Base-by-base conservation (phyloP, 1,140 invertebrate species). In the Drosophila aff. region DNA sequence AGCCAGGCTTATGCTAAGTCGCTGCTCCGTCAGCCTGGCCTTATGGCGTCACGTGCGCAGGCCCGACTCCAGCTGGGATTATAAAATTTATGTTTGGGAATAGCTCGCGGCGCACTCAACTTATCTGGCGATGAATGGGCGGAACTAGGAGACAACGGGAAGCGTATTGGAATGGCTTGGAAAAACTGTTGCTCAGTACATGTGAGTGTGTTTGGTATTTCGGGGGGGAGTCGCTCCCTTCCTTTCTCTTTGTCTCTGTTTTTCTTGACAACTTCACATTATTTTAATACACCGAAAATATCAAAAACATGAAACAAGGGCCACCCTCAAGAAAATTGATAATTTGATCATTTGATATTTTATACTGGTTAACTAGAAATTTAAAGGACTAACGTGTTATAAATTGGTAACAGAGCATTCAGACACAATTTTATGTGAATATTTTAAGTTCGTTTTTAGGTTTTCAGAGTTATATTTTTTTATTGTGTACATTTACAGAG, bases 1-100 rank as follows among this genome's bases (percentile, higher is more conserved):
- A 83, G 76, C 65, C 65, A 61, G 77, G 66, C 85, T 89, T 89
- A 89, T 68, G 83, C 49, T 71, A 73, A 82, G 82, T 76, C 76
- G 60, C 43, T 75, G 46, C 76, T 57, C 41, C 74, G 18, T 60
- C 13, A 68, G 31, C 36, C 47, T 63, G 43, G 46, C 43, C 77
- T 87, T 77, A 83, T 87, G 72, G 67, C 62, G 38, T 87, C 83
- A 87, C 83, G 83, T 87, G 60, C 83, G 43, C 11, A 43, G 47
- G 52, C 21, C 52, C 50, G 38, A 58, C 66, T 53, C 33, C 36
- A 64, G 60, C 26, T 49, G 55, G 68, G 77, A 89, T 89, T 86
- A 89, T 87, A 61, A 78, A 81, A 65, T 72, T 68, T 72, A 73
- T 68, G 31, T 53, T 69, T 50, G 50, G 66, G 43, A 50, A 63